A percentile compares a stretch with the other conserved stretches of the same genome.
Conservation (phyloP, 2,113 vertebrate genomes). For the Rhabdornis inornatus region DNA sequence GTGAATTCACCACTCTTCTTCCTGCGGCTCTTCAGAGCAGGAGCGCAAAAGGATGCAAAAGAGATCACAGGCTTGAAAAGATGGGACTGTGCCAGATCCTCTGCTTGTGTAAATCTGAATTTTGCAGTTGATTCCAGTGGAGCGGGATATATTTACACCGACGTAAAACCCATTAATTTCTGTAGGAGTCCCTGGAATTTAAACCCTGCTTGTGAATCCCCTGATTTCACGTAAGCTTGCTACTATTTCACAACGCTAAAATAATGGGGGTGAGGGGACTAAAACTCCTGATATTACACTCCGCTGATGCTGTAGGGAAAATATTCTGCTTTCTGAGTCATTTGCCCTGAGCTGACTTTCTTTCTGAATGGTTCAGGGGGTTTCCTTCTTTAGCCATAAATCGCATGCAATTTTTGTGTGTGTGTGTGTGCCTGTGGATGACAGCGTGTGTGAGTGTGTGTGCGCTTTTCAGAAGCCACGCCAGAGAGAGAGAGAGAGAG, state of each 20-base stretch:
- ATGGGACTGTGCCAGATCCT: background rate
- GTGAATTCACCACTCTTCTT: background rate
- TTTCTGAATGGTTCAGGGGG: slow-evolving; percentile 1
- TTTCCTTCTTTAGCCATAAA: slow-evolving; percentile 75
- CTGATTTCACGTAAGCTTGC: background rate
- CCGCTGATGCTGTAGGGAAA: slow-evolving; percentile 34
- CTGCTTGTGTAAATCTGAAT: background rate
- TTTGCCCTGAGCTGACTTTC: slow-evolving; percentile 43
- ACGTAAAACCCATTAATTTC: background rate
- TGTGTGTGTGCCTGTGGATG: slow-evolving; percentile 10
- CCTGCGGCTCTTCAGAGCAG: background rate
- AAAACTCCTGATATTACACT: background rate
- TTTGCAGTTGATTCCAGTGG: background rate
- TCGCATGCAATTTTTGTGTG: slow-evolving; percentile 61
- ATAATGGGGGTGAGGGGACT: background rate
- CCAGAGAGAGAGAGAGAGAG: slow-evolving; percentile 32
- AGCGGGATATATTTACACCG: background rate
- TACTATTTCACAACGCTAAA: background rate
- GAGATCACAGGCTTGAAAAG: background rate
- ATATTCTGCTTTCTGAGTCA: slow-evolving; percentile 61
- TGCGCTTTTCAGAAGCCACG: slow-evolving; percentile 58
- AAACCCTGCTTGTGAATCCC: background rate
- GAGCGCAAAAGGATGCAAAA: background rate
- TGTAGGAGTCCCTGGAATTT: background rate
- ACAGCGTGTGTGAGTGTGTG: background rate